These are phyloP conservation scores for Dendrolimus pini DNA, from an alignment of 2,888 invertebrate species.

Conservation along the genomic window DNA sequence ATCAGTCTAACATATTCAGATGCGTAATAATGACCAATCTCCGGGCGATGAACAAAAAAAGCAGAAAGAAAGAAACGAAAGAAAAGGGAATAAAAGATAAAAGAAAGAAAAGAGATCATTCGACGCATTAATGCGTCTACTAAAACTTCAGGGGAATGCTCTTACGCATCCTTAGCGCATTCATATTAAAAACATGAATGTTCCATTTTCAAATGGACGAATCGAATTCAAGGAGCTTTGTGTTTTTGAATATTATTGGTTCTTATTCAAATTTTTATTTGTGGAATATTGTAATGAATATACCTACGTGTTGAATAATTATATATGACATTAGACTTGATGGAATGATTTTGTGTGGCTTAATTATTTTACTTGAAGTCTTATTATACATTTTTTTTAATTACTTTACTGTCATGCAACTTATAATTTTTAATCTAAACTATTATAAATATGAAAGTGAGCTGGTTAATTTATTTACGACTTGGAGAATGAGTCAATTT, in stretches of 20 bases:
- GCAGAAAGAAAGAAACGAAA: constrained; percentile 14
- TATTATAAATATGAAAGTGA: no score
- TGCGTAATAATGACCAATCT: constrained; percentile 71
- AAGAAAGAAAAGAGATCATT: constrained; percentile 41
- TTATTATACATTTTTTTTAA: background rate
- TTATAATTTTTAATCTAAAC: no score
- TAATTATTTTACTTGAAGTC: no score
- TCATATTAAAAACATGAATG: constrained; percentile 69
- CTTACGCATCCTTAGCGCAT: constrained; percentile 70
- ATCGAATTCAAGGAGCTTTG: constrained; percentile 62
- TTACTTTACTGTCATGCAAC: background rate
- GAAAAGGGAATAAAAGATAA: constrained; percentile 22
- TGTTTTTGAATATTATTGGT: constrained; percentile 46
- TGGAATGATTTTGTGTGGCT: background rate
- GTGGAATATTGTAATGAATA: constrained; percentile 26
- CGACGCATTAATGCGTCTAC: constrained; percentile 73
- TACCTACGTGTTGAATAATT: no score
- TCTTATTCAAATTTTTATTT: constrained; percentile 64
- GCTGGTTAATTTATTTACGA: no score
- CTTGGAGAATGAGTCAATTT: no score
- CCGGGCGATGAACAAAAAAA: constrained; percentile 63
- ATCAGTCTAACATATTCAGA: constrained; percentile 56
- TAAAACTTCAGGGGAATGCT: constrained; percentile 72
- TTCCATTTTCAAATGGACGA: constrained; percentile 61
- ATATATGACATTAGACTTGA: background rate